phyloP scores from a whole-genome alignment of 2,797 vertebrate species.

The Coranthus polyacanthus region DNA sequence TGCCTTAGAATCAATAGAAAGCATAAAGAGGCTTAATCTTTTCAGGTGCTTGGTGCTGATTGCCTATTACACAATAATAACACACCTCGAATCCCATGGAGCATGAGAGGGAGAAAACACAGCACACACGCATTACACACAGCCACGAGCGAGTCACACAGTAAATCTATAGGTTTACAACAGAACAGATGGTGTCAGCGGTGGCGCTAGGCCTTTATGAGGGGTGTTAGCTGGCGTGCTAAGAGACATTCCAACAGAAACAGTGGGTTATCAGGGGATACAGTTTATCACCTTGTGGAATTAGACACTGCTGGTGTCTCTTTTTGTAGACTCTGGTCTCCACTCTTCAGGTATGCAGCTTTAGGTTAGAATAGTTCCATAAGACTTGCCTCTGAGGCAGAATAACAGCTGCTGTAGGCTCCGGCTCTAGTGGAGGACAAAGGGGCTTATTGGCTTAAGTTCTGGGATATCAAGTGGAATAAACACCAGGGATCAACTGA shows the following conservation, averaged over 20 bases:
- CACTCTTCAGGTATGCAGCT: constrained; percentile 48
- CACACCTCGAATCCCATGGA: constrained; percentile 73
- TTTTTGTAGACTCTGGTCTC: constrained; percentile 42
- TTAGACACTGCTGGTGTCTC: constrained; percentile 49
- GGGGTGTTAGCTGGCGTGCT: constrained; percentile 60
- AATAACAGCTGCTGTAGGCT: constrained; percentile 65
- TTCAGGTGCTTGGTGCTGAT: constrained; percentile 83
- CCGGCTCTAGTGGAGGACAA: constrained; percentile 41
- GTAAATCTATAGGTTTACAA: constrained; percentile 78
- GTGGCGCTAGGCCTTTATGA: constrained; percentile 65
- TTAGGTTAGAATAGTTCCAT: constrained; percentile 43
- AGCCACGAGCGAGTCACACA: constrained; percentile 53
- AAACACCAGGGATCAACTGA: constrained; percentile 19
- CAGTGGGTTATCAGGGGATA: constrained; percentile 58
- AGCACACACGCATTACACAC: constrained; percentile 54
- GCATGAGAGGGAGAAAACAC: constrained; percentile 68
- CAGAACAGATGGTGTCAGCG: constrained; percentile 66
- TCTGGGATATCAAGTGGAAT: constrained; percentile 35
- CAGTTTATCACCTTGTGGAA: constrained; percentile 62
- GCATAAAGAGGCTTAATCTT: constrained; percentile 85
- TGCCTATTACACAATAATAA: constrained; percentile 88
- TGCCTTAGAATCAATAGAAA: constrained; percentile 83
- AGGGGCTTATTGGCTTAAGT: constrained; percentile 49
- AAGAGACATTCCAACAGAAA: constrained; percentile 66
- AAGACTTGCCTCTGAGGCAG: constrained; percentile 35